These are phyloP conservation scores for Chrysemys picta DNA, from an alignment of 2,113 vertebrate species.

Conservation along the genomic window DNA sequence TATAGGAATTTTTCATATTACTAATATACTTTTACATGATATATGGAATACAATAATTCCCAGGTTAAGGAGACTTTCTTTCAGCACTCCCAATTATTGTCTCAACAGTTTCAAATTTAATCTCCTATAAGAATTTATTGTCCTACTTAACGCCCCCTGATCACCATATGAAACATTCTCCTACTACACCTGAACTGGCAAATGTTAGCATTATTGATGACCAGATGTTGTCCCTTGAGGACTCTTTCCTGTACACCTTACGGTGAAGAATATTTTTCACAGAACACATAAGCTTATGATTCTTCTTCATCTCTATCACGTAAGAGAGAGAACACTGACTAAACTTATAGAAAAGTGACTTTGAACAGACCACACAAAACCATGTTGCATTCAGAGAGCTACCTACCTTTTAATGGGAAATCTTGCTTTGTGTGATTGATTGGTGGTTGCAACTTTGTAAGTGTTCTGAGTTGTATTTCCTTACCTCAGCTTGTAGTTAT, in stretches of 20 bases:
- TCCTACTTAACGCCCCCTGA: not conserved
- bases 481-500: not conserved
- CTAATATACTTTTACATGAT: not conserved
- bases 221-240: constrained; percentile 58
- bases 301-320: constrained; percentile 49
- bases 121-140: not conserved
- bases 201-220: constrained; percentile 21
- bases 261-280: constrained; percentile 42
- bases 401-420: not conserved
- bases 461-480: constrained; percentile 38
- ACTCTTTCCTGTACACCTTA: constrained; percentile 48
- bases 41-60: not conserved
- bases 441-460: constrained; percentile 14
- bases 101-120: not conserved
- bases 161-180: constrained; percentile 15
- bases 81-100: not conserved
- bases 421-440: not conserved
- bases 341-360: not conserved
- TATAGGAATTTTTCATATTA: not conserved
- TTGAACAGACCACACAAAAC: not conserved
- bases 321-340: not conserved
- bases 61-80: not conserved
- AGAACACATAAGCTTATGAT: constrained; percentile 44
- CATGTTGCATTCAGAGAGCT: not conserved
- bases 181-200: constrained; percentile 38